Evolutionary conservation across 2,113 vertebrate species (phyloP).

Genomic region (Nasalis larvatus): DNA sequence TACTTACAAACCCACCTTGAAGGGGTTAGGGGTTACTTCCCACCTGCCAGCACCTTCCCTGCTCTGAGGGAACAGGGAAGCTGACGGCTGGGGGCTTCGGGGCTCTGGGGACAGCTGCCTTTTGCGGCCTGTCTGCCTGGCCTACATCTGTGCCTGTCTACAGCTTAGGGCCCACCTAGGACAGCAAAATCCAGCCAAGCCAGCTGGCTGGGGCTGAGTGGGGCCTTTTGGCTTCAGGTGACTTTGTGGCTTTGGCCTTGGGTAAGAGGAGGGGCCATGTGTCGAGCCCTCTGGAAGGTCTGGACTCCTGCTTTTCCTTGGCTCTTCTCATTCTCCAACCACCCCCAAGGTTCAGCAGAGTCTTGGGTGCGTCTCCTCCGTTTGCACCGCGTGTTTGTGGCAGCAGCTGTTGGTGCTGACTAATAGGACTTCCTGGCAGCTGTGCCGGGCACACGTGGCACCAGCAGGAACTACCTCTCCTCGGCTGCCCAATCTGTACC

Average conservation of each 20-base stretch:
- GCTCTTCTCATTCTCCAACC: neutral
- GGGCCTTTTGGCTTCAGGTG: neutral
- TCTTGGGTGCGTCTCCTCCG: neutral
- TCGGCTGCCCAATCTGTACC: neutral
- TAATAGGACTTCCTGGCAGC: constrained; percentile 61
- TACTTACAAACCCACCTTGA: neutral
- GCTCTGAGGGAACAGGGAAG: neutral
- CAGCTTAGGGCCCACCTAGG: neutral
- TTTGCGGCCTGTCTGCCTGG: neutral
- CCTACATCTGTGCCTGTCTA: neutral
- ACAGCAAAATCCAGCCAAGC: neutral
- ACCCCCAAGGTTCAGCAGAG: neutral
- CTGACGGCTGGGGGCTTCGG: neutral
- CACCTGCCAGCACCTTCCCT: neutral
- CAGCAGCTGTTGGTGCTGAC: constrained; percentile 68
- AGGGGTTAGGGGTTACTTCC: neutral
- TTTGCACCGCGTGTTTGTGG: neutral
- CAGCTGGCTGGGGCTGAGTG: neutral
- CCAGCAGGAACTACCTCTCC: neutral
- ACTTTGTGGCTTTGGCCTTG: neutral
- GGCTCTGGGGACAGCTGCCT: neutral
- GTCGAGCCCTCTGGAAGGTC: neutral
- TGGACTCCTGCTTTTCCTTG: neutral
- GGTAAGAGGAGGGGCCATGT: neutral
- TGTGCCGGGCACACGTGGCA: neutral